Conservation (phyloP, 2,113 vertebrate genomes). For the Xiphophorus maculatus region DNA sequence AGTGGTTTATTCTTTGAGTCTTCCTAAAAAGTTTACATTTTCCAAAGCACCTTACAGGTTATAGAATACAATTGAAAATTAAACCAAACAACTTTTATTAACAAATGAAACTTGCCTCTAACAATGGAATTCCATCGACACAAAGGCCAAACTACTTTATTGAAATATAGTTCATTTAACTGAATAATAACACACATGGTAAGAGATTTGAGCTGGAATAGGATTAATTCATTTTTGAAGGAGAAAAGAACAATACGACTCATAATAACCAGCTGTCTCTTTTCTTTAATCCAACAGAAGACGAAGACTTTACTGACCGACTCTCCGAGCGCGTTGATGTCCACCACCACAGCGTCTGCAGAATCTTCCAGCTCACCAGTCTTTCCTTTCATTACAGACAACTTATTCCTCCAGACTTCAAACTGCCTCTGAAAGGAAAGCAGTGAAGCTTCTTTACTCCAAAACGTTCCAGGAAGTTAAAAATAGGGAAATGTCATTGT, state of each 20-base stretch:
- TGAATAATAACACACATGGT: not conserved
- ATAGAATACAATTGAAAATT: too few relatives aligned
- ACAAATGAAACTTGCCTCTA: too few relatives aligned
- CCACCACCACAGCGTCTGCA: constrained; percentile 72
- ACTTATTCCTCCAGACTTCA: constrained; percentile 84
- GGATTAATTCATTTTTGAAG: not conserved
- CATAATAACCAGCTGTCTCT: too few relatives aligned
- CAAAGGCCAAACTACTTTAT: too few relatives aligned
- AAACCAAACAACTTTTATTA: too few relatives aligned
- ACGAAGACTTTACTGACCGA: constrained; percentile 75
- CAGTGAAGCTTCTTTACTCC: not conserved
- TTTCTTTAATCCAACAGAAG: too few relatives aligned
- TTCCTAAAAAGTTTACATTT: too few relatives aligned
- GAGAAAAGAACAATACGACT: too few relatives aligned
- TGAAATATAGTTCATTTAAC: too few relatives aligned
- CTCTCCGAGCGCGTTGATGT: constrained; percentile 77
- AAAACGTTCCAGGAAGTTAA: not conserved
- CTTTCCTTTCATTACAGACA: constrained; percentile 75
- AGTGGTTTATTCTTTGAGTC: too few relatives aligned
- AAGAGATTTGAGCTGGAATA: not conserved
- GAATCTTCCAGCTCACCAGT: constrained; percentile 78
- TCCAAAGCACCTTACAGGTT: too few relatives aligned
- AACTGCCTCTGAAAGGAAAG: constrained; percentile 79
- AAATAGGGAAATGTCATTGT: not conserved
- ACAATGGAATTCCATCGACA: too few relatives aligned